Conservation (phyloP, 2,888 invertebrate genomes). For the Rhagium mordax region DNA sequence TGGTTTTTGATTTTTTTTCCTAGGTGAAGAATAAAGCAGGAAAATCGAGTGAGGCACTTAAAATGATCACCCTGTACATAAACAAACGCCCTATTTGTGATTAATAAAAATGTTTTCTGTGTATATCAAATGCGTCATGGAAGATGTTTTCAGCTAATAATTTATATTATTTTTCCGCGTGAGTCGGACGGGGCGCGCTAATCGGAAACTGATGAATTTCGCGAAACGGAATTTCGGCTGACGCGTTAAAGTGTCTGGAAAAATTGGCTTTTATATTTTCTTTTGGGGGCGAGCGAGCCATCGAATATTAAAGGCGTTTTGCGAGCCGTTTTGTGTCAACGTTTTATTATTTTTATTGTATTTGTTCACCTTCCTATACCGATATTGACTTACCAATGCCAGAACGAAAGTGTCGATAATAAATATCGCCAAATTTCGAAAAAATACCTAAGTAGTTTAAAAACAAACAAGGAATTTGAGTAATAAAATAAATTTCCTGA, state of each 20-base stretch:
- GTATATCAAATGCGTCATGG: neutral
- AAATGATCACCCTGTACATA: neutral
- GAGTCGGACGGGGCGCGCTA: slow-evolving; percentile 23
- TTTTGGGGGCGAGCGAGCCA: neutral
- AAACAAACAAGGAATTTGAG: no score
- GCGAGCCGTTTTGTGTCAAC: neutral
- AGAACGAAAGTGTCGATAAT: no score
- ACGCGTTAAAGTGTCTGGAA: slow-evolving; percentile 6
- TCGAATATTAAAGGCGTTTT: neutral
- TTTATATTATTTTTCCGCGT: slow-evolving; percentile 20
- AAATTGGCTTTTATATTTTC: slow-evolving; percentile 3
- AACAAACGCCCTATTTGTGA: neutral
- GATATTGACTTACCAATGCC: no score
- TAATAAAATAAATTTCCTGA: no score
- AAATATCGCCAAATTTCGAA: no score
- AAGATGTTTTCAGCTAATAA: neutral
- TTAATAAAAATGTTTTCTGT: neutral
- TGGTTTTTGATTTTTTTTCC: no score
- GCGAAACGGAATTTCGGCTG: neutral
- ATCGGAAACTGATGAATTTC: slow-evolving; percentile 6
- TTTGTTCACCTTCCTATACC: neutral
- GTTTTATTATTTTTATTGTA: neutral
- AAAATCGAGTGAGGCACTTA: no score
- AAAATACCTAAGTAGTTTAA: no score
- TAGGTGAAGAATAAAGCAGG: no score